Evolutionary conservation across 2,797 vertebrate species (phyloP), one percentile per base, ranked within the genome.

Genomic region (Sebastiscus albofasciatus): DNA sequence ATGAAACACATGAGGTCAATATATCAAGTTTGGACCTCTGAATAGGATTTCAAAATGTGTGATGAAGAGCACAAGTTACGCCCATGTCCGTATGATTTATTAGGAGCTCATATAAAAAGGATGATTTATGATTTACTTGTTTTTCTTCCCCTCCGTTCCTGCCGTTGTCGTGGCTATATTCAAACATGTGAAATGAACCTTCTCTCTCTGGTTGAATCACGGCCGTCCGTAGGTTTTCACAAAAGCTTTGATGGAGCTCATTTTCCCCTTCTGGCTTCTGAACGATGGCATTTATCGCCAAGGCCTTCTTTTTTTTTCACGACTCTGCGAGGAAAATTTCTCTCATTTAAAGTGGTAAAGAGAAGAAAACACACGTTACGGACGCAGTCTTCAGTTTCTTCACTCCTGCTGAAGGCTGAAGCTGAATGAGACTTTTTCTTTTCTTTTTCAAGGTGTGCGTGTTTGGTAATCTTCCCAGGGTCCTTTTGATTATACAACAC

Each of bases 221-320:
- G 67, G 67, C 49, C 27, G 11, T 60, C 27, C 6, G 7, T 3
- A 4, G n/a, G 36, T 69, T 71, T 39, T 67, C 42, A 77, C 24
- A 73, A 67, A 72, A 74, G 56, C 61, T 72, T 52, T 77, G 46
- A 60, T 68, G 62, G 59, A 83, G 67, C 61, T 46, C 13, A 27
- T 67, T 72, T 18, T 72, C 20, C n/a, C 26, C 34, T 29, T 26
- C 22, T 27, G 22, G 13, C 27, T 27, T 22, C 11, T 29, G 13
- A 67, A 10, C 1, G 7, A 24, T 13, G 60, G 20, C 31, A 8
- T 69, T 80, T 18, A 49, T 61, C 14, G 0, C 75, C 89, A 84
- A 82, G 88, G 83, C 55, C 56, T 14, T 18, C 24, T 12, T 73
- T 31, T 42, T 26, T 62, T 65, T 84, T 88, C 60, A 79, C 4